Evolutionary conservation across 2,113 vertebrate genomes (phyloP).

Genomic region (Mirounga angustirostris): DNA sequence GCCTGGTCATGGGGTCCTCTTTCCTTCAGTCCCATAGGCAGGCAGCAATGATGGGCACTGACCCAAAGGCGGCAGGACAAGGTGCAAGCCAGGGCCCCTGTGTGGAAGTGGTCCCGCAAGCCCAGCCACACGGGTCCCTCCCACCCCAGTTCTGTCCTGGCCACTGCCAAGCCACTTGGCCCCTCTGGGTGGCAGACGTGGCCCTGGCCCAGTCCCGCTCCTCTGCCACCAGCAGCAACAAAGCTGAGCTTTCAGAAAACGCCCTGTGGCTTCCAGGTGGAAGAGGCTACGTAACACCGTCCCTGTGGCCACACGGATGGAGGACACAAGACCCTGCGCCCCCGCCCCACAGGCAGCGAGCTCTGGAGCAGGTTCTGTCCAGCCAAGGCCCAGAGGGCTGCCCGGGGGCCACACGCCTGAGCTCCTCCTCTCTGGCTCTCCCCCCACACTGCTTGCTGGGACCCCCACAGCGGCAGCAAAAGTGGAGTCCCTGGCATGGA

Average conservation of each 20-base stretch:
- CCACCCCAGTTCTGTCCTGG: too few relatives aligned
- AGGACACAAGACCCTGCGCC: neutral
- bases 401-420: neutral
- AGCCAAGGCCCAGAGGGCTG: neutral
- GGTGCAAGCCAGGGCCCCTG: neutral
- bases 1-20: neutral
- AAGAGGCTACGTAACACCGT: neutral
- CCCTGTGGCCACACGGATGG: neutral
- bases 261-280: neutral
- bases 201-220: neutral
- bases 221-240: neutral
- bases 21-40: neutral
- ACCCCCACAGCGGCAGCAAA: accelerated
- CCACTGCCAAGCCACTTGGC: accelerated
- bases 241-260: neutral
- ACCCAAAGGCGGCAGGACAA: neutral
- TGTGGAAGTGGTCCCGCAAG: neutral
- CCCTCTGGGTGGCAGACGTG: neutral
- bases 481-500: neutral
- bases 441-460: neutral
- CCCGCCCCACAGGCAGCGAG: neutral
- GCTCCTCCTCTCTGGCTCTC: neutral
- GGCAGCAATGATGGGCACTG: neutral
- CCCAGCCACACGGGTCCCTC: too few relatives aligned
- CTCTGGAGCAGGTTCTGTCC: neutral